These are phyloP conservation scores for Drosophila leonis DNA, from an alignment of 2,888 invertebrate species.

Conservation along the genomic window DNA sequence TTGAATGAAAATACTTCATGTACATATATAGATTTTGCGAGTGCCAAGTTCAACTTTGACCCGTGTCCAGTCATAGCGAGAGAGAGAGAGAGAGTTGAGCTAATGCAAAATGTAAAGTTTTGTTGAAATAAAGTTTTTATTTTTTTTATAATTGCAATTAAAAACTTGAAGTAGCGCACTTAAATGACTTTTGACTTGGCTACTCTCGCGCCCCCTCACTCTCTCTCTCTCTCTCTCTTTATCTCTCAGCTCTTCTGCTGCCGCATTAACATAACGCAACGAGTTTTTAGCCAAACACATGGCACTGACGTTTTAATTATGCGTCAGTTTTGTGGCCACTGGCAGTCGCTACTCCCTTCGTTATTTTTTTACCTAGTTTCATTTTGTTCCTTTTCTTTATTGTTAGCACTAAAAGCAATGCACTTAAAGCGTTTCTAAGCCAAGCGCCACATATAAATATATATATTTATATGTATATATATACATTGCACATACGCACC, in stretches of 20 bases:
- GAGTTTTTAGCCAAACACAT: constrained; percentile 67
- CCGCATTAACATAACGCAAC: constrained; percentile 54
- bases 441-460: constrained; percentile 34
- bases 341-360: constrained; percentile 24
- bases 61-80: constrained; percentile 40
- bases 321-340: constrained; percentile 67
- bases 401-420: constrained; percentile 70
- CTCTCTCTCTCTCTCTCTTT: neutral
- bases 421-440: constrained; percentile 53
- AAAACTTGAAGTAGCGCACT: constrained; percentile 64
- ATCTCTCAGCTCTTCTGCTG: constrained; percentile 1
- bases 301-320: constrained; percentile 78
- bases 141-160: constrained; percentile 73
- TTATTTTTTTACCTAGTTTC: constrained; percentile 9
- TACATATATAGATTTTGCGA: neutral
- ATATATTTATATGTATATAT: constrained; percentile 34
- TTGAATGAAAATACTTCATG: neutral
- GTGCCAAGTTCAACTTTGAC: neutral
- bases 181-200: constrained; percentile 64
- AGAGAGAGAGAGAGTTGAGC: constrained; percentile 5
- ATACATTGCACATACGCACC: constrained; percentile 68
- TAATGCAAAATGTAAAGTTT: constrained; percentile 38
- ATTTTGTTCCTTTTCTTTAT: constrained; percentile 27
- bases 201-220: neutral
- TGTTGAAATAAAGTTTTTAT: constrained; percentile 57